Conservation (phyloP, 30 jellyfish, hydroid and myxozoan species). For the Sanderia malayensis region DNA sequence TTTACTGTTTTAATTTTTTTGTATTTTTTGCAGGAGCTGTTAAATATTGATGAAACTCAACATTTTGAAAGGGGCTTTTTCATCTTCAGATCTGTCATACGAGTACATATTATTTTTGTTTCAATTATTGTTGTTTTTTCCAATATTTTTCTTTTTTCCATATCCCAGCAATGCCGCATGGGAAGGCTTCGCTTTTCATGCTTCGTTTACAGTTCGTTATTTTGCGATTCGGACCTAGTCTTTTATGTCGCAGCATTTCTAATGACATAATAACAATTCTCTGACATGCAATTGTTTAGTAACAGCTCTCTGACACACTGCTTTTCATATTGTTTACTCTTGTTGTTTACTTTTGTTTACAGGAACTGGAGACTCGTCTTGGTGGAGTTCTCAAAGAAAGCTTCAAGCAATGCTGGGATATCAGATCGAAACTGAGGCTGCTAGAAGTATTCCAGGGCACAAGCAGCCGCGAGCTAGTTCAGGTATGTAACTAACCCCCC, state of each 20-base stretch:
- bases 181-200: too few species aligned
- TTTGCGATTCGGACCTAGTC: too few species aligned
- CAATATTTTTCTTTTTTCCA: neutral
- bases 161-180: too few species aligned
- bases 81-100: constrained; percentile 62
- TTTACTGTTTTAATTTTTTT: neutral
- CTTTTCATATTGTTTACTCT: too few species aligned
- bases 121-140: too few species aligned
- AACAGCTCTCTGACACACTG: too few species aligned
- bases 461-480: constrained; percentile 74
- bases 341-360: neutral
- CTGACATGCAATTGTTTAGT: too few species aligned
- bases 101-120: constrained; percentile 34
- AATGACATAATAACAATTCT: too few species aligned
- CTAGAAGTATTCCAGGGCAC: constrained; percentile 78
- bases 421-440: constrained; percentile 63
- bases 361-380: constrained; percentile 76
- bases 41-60: constrained; percentile 57
- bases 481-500: too few species aligned
- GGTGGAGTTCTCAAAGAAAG: constrained; percentile 68
- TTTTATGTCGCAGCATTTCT: too few species aligned
- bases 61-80: constrained; percentile 71
- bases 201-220: too few species aligned
- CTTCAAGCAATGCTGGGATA: constrained; percentile 81
- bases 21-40: constrained; percentile 53